A percentile compares a stretch with the other conserved stretches of the same genome.
Conservation (phyloP, 2,797 vertebrate genomes). For the Pelodytes ibericus region DNA sequence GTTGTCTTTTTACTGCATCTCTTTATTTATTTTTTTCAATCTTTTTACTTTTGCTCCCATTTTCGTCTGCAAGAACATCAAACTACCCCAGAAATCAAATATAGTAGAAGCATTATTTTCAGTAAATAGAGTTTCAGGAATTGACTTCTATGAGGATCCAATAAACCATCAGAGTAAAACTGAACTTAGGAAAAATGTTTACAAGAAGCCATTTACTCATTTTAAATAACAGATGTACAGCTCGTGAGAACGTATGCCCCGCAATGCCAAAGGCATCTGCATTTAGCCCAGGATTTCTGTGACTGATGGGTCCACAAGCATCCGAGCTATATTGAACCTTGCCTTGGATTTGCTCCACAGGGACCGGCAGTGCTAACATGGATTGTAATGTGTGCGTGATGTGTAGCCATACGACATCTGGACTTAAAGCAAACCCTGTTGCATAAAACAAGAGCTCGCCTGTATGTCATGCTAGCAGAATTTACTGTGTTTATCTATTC, state of each 20-base stretch:
- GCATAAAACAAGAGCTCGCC: too few relatives aligned
- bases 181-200: slow-evolving; percentile 20
- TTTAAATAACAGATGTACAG: slow-evolving; percentile 39
- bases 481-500: too few relatives aligned
- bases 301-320: slow-evolving; percentile 21
- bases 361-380: background rate
- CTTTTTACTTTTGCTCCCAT: too few relatives aligned
- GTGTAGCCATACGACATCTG: background rate
- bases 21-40: too few relatives aligned
- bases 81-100: too few relatives aligned
- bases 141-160: slow-evolving; percentile 4
- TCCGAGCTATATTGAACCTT: background rate
- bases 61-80: too few relatives aligned
- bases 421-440: background rate
- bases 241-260: slow-evolving; percentile 29
- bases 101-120: too few relatives aligned
- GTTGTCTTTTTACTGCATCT: too few relatives aligned
- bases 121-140: too few relatives aligned
- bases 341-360: slow-evolving; percentile 17
- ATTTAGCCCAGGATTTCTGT: slow-evolving; percentile 15
- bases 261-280: background rate
- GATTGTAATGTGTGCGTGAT: slow-evolving; percentile 7
- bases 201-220: slow-evolving; percentile 4
- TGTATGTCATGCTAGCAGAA: too few relatives aligned
- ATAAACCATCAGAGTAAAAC: slow-evolving; percentile 44